Conservation (phyloP, 2,113 vertebrate genomes). For the Cinclus mexicanus region DNA sequence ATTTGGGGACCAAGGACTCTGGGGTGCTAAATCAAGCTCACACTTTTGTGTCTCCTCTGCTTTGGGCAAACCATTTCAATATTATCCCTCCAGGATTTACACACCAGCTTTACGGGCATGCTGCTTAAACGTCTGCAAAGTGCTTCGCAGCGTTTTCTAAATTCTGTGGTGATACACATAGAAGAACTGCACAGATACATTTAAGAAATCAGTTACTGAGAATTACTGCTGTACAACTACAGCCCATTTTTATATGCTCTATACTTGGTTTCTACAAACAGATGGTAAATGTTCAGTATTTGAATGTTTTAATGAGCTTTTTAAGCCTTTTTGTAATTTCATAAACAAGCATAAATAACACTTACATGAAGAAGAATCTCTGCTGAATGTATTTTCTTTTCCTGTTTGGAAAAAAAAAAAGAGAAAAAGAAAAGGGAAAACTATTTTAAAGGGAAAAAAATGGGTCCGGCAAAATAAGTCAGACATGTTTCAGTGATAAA, state of each 20-base stretch:
- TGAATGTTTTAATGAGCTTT: slow-evolving; percentile 8
- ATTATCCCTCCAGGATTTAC: neutral
- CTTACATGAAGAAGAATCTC: slow-evolving; percentile 74
- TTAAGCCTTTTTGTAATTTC: slow-evolving; percentile 43
- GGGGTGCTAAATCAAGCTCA: neutral
- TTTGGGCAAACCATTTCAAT: neutral
- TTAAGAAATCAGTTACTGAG: slow-evolving; percentile 10
- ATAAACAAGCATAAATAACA: slow-evolving; percentile 63
- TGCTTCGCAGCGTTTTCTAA: slow-evolving; percentile 4
- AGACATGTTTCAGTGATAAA: neutral
- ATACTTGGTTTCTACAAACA: slow-evolving; percentile 43
- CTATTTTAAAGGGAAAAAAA: slow-evolving; percentile 19
- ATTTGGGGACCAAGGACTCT: neutral
- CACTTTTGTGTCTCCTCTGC: neutral
- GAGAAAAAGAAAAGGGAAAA: slow-evolving; percentile 21
- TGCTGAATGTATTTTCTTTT: slow-evolving; percentile 62
- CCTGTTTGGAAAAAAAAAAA: slow-evolving; percentile 31
- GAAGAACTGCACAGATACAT: neutral
- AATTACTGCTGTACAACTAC: slow-evolving; percentile 11
- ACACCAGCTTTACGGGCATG: neutral
- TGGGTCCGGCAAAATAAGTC: neutral
- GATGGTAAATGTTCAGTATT: slow-evolving; percentile 18
- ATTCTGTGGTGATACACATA: slow-evolving; percentile 6
- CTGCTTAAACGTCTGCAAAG: slow-evolving; percentile 20
- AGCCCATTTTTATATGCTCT: slow-evolving; percentile 26